Evolutionary conservation across 2,113 vertebrate species (phyloP), one percentile per base, ranked within the genome.

Genomic region (Parotia lawesii): DNA sequence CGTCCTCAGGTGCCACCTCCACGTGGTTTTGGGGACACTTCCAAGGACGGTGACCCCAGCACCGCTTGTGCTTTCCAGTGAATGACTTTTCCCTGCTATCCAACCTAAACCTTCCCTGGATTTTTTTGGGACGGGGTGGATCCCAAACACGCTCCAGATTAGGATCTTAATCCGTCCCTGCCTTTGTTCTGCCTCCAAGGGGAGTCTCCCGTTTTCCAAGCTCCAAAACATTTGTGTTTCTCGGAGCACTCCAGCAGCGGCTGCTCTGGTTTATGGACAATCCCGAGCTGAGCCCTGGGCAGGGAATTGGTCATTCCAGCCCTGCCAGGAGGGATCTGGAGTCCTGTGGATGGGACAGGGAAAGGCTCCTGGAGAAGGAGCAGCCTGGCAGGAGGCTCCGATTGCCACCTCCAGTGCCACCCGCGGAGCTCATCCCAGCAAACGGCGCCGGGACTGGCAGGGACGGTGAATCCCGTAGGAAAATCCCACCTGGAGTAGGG

Each of bases 171-270:
- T 85, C 93, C 75, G 23, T 62, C 48, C 33, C 33, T 37, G 87
- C 93, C 85, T 94, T 93, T 95, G 85, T 94, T 77, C 77, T 48
- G 44, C 79, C 82, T 78, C 67, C 85, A 54, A 76, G 91, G 91
- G 89, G 89, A 76, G 56, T 48, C 78, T 91, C 93, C 84, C 53
- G 2, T 77, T 70, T 78, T 66, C 51, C 70, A 74, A 66, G 82
- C 40, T 16, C 45, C n/a, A 9, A 56, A 56, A 80, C 38, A 11
- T 58, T 82, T 22, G 57, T 23, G 5, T 79, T 78, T 66, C 81
- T 89, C 7, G 8, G 50, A 83, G 77, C 24, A 0, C 33, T 76
- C 27, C 3, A 11, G 44, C 42, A 29, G 54, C 11, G 11, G 38
- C 54, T 0, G 15, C 64, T 74, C 38, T 4, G 54, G 11, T 27